Evolutionary conservation across 2,113 vertebrate genomes (phyloP).

Genomic region (Heloderma charlesbogerti): DNA sequence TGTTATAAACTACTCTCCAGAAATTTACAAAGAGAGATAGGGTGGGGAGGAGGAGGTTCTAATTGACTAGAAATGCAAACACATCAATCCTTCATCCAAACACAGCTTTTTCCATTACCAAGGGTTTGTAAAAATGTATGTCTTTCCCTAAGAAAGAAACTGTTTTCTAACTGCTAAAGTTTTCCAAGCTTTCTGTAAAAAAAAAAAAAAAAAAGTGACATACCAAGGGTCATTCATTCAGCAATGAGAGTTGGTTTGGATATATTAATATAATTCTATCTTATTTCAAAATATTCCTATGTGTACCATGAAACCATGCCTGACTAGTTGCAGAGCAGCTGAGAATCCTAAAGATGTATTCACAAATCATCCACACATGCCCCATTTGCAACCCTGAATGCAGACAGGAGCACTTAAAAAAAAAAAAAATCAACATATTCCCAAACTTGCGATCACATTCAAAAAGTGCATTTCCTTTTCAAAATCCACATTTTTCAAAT

Average conservation of each 20-base stretch:
- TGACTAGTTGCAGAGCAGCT: background rate
- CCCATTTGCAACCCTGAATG: too few relatives aligned
- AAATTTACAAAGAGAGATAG: background rate
- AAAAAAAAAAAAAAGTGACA: background rate
- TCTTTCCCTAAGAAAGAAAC: background rate
- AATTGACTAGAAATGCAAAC: background rate
- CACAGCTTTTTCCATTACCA: background rate
- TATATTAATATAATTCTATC: background rate
- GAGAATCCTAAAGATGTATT: background rate
- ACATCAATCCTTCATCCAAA: background rate
- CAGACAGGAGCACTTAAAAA: too few relatives aligned
- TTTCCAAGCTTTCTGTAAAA: background rate
- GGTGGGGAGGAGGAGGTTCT: background rate
- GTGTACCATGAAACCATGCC: background rate
- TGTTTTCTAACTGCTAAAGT: constrained; percentile 2
- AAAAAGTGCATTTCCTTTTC: too few relatives aligned
- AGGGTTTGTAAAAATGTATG: background rate
- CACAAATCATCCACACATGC: too few relatives aligned
- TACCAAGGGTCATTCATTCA: background rate
- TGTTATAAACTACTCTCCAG: background rate
- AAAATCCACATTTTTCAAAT: too few relatives aligned
- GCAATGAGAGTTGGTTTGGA: background rate
- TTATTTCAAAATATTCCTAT: background rate
- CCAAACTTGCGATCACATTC: too few relatives aligned
- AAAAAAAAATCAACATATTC: too few relatives aligned